A percentile compares a stretch with the other conserved stretches of the same genome.
Evolutionary conservation across 2,888 invertebrate species (phyloP).

Genomic region (Meandrusa payeni): DNA sequence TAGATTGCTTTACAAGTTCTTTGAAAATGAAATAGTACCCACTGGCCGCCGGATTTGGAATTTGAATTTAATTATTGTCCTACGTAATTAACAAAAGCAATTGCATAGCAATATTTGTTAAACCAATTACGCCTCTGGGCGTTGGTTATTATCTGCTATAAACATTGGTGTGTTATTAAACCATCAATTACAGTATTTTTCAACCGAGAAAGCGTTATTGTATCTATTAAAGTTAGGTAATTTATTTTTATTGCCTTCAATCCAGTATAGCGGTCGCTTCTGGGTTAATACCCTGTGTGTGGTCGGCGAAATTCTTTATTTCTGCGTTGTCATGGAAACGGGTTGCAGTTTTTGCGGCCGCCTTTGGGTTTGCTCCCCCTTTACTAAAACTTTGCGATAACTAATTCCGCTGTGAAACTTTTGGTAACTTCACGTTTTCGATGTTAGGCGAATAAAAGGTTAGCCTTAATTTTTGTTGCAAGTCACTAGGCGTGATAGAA

Average conservation of each 20-base stretch:
- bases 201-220: conserved; percentile 30
- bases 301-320: conserved; percentile 40
- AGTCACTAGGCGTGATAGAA: conserved; percentile 14
- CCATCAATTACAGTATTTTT: conserved; percentile 29
- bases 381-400: conserved; percentile 55
- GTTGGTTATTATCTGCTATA: conserved; percentile 25
- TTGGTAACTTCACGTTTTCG: conserved; percentile 46
- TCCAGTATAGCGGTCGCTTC: conserved; percentile 30
- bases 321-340: conserved; percentile 56
- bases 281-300: conserved; percentile 31
- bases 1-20: too few relatives aligned
- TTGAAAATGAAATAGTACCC: too few relatives aligned
- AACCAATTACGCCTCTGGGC: conserved; percentile 3
- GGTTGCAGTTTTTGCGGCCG: conserved; percentile 51
- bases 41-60: too few relatives aligned
- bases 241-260: conserved; percentile 32
- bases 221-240: conserved; percentile 32
- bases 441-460: conserved; percentile 32
- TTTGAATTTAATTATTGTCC: too few relatives aligned
- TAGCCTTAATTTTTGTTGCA: conserved; percentile 20
- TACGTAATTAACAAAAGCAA: conserved; percentile 15
- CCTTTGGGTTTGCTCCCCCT: conserved; percentile 42
- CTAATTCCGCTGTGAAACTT: conserved; percentile 59
- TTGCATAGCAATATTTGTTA: conserved; percentile 19
- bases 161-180: conserved; percentile 25